Evolutionary conservation across 2,888 invertebrate species (phyloP).

Genomic region (Oxyteleia sp.): DNA sequence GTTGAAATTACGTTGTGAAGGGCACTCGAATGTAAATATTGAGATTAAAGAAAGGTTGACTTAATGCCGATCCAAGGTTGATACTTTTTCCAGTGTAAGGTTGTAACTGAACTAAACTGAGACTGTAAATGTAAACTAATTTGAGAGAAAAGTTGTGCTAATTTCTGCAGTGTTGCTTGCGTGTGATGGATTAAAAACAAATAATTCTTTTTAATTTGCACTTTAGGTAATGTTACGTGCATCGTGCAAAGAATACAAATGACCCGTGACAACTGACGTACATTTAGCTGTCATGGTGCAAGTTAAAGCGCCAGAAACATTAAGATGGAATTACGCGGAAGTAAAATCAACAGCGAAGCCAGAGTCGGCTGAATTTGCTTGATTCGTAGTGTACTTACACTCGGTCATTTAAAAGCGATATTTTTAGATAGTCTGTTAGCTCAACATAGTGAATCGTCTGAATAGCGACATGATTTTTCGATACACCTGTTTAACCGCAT

Average conservation of each 20-base stretch:
- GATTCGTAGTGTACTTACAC: constrained; percentile 64
- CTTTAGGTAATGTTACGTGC: neutral
- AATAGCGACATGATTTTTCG: constrained; percentile 65
- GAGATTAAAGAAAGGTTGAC: too few relatives aligned
- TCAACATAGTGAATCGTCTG: constrained; percentile 75
- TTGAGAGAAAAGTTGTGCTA: too few relatives aligned
- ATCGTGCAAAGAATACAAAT: neutral
- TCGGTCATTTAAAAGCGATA: constrained; percentile 80
- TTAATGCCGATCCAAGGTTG: too few relatives aligned
- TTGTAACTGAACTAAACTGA: too few relatives aligned
- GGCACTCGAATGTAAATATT: too few relatives aligned
- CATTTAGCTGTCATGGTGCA: constrained; percentile 9
- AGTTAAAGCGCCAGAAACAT: constrained; percentile 8
- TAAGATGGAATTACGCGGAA: constrained; percentile 56
- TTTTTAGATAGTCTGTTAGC: constrained; percentile 83
- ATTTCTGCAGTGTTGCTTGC: too few relatives aligned
- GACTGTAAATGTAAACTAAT: too few relatives aligned
- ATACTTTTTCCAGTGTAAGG: too few relatives aligned
- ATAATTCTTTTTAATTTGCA: too few relatives aligned
- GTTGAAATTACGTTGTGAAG: too few relatives aligned
- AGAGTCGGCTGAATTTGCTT: constrained; percentile 37
- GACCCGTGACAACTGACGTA: neutral
- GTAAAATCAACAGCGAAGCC: constrained; percentile 25
- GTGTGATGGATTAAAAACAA: too few relatives aligned
- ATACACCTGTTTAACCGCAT: constrained; percentile 59